Evolutionary conservation across 1,140 invertebrate genomes (phyloP), one percentile per base, ranked within the genome.

Genomic region (Homarus americanus): DNA sequence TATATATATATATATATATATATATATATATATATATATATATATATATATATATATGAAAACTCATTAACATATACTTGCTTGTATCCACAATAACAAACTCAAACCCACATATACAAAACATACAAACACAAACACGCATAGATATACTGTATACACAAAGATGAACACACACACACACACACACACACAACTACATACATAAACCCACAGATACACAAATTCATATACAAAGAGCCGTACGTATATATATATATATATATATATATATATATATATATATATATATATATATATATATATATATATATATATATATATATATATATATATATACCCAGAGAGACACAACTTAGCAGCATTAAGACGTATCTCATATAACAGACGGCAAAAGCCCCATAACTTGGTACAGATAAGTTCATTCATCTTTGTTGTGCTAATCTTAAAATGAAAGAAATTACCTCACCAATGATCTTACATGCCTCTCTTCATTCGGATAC

Each of bases 221-320:
- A n/a, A 80, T 63, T 10, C 20, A 63, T 63, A 63, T 63, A 63
- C 20, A 75, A 36, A 75, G 34, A 75, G 34, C 34, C 36, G 36
- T 75, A 75, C 36, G 36, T 75, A 75, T 75, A 75, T 75, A 75
- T 75, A 75, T 75, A 75, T 75, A 75, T 75, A 75, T 75, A 75
- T 75, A 75, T 75, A 75, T 75, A 75, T 75, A 75, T 75, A 75
- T 75, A 75, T 75, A 75, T 75, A 75, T 75, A 75, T 75, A 75
- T 75, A 75, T 75, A 36, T 36, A 75, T 75, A 75, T 75, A 75
- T 75, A 75, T 75, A 75, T 75, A 75, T 36, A 75, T 75, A 75
- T 75, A 75, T 75, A 75, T 75, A 75, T 75, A 75, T 75, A 75
- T 75, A 75, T 75, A 75, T 75, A 75, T 75, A 75, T 75, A 75